phyloP scores from a whole-genome alignment of 2,888 invertebrate genomes.

The Metopia argyrocephala region DNA sequence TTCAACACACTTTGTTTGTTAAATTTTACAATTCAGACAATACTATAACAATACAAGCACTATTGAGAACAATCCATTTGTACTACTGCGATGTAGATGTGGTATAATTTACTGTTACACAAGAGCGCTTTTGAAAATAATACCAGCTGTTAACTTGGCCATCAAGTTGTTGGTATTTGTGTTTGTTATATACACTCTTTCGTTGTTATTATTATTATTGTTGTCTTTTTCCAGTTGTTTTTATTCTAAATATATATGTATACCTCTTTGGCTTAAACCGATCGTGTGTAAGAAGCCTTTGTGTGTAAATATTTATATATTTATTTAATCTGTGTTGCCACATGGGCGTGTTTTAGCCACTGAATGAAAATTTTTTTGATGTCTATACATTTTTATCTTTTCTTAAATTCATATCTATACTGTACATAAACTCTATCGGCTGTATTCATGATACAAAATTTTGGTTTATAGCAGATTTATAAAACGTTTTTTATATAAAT shows the following conservation, averaged over 20 bases:
- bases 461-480: too few species aligned
- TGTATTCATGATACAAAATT: too few species aligned
- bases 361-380: too few species aligned
- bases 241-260: neutral
- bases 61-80: neutral
- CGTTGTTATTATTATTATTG: conserved; percentile 7
- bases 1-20: neutral
- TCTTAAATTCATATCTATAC: too few species aligned
- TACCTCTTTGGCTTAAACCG: neutral
- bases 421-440: too few species aligned
- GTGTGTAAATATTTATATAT: too few species aligned
- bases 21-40: conserved; percentile 34
- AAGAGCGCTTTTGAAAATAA: conserved; percentile 40
- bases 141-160: conserved; percentile 60
- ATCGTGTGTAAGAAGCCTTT: neutral
- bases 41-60: conserved; percentile 4
- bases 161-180: conserved; percentile 44
- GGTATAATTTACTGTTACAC: neutral
- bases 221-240: neutral
- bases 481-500: too few species aligned
- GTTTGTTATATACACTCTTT: neutral
- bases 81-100: neutral
- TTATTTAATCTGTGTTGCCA: too few species aligned
- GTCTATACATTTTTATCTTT: too few species aligned
- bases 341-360: too few species aligned